phyloP scores from a whole-genome alignment of 2,113 vertebrate genomes.

The Sphaerodactylus townsendi region DNA sequence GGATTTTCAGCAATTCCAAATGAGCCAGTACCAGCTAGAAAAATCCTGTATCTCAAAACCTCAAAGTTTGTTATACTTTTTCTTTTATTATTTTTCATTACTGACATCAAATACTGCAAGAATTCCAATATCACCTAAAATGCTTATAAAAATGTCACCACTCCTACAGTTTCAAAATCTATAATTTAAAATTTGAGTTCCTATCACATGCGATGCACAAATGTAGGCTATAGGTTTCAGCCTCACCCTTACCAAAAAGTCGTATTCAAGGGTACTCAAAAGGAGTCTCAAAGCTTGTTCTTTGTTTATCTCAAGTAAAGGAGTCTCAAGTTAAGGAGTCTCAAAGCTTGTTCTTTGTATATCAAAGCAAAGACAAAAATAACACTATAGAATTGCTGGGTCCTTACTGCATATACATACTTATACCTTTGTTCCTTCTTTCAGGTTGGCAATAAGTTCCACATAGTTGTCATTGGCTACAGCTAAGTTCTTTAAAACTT shows the following conservation, averaged over 20 bases:
- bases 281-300: background rate
- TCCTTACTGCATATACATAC: background rate
- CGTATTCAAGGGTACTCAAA: background rate
- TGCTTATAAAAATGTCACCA: background rate
- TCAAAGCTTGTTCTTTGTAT: background rate
- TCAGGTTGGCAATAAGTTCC: conserved; percentile 92
- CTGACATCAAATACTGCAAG: background rate
- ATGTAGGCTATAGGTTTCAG: background rate
- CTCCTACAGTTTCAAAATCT: background rate
- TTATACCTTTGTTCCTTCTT: conserved; percentile 94
- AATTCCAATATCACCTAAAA: background rate
- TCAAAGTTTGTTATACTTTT: background rate
- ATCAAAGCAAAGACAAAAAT: background rate
- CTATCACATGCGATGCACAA: background rate
- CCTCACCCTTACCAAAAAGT: background rate
- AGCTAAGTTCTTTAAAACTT: conserved; percentile 95
- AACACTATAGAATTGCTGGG: background rate
- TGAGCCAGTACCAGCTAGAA: background rate
- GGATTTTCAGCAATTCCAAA: no score
- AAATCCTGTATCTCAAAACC: background rate
- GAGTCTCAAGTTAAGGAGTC: no score
- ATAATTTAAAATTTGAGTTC: background rate
- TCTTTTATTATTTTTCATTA: background rate
- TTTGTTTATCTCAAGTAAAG: no score
- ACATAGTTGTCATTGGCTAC: conserved; percentile 95